Percentiles rank a stretch among this genome's conserved stretches.
These are phyloP conservation scores for Siphlonurus alternatus DNA, from an alignment of 2,888 invertebrate species.

Conservation along the genomic window DNA sequence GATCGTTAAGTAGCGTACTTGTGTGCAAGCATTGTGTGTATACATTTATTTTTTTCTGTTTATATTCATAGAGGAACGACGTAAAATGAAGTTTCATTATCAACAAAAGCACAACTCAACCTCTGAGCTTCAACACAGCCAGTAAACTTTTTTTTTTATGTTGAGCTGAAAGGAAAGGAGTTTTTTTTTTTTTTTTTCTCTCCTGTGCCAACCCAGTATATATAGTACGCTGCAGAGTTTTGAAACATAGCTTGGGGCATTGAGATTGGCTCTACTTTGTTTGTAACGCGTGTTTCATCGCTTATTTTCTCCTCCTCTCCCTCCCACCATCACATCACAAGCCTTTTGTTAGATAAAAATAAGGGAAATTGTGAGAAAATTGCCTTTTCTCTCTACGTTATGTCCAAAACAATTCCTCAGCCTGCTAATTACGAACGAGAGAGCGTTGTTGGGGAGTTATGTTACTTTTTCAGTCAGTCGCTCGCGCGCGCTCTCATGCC, in stretches of 20 bases:
- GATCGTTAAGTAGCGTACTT: not conserved
- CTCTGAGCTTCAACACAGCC: too few relatives aligned
- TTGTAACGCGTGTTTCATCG: not conserved
- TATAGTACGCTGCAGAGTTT: not conserved
- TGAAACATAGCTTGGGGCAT: not conserved
- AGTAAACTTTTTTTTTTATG: not conserved
- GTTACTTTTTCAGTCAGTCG: too few relatives aligned
- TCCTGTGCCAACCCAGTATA: not conserved
- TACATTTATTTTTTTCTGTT: too few relatives aligned
- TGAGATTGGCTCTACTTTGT: not conserved
- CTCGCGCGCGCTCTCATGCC: too few relatives aligned
- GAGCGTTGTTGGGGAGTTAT: too few relatives aligned
- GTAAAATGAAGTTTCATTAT: too few relatives aligned
- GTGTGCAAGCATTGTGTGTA: not conserved
- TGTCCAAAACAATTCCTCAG: not conserved
- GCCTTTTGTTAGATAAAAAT: not conserved
- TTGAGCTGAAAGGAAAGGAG: not conserved
- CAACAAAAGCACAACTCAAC: too few relatives aligned
- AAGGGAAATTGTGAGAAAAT: not conserved
- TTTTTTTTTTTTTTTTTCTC: not conserved
- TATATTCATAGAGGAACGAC: too few relatives aligned
- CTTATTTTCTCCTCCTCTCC: not conserved
- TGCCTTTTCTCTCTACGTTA: not conserved
- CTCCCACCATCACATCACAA: not conserved
- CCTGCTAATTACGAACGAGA: not conserved